These are phyloP conservation scores for Amazona vittata DNA, from an alignment of 2,113 vertebrate species.

Conservation along the genomic window DNA sequence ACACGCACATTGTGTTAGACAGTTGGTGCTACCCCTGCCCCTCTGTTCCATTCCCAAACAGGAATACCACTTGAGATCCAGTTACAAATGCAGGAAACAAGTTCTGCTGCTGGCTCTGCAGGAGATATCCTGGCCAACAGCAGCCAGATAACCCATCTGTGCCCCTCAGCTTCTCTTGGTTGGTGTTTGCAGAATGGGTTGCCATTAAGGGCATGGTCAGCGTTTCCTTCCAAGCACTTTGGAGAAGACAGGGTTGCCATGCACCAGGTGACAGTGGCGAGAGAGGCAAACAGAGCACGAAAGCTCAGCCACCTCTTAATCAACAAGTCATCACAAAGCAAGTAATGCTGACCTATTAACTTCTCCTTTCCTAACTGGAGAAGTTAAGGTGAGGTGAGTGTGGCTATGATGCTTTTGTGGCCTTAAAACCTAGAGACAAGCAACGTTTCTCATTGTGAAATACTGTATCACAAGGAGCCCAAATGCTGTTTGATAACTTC, in stretches of 20 bases:
- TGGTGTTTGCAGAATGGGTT: background rate
- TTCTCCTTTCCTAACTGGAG: background rate
- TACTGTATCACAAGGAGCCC: rapidly evolving
- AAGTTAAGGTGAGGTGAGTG: background rate
- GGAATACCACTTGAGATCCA: background rate
- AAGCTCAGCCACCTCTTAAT: background rate
- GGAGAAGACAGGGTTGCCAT: background rate
- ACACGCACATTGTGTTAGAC: background rate
- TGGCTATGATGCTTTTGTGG: background rate
- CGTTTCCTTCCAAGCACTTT: background rate
- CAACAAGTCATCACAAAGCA: background rate
- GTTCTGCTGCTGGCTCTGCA: background rate
- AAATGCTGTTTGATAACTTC: rapidly evolving
- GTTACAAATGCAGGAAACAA: background rate
- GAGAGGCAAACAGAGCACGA: background rate
- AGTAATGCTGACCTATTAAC: background rate
- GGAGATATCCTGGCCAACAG: background rate
- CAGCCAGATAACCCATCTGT: background rate
- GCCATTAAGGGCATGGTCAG: rapidly evolving
- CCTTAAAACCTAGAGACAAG: background rate
- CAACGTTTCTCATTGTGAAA: rapidly evolving
- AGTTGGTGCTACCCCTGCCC: background rate
- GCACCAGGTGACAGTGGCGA: background rate
- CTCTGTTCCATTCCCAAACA: background rate
- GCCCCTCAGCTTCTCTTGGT: background rate